These are phyloP conservation scores for Drosophila orosa DNA, from an alignment of 1,140 invertebrate genomes.

Conservation along the genomic window DNA sequence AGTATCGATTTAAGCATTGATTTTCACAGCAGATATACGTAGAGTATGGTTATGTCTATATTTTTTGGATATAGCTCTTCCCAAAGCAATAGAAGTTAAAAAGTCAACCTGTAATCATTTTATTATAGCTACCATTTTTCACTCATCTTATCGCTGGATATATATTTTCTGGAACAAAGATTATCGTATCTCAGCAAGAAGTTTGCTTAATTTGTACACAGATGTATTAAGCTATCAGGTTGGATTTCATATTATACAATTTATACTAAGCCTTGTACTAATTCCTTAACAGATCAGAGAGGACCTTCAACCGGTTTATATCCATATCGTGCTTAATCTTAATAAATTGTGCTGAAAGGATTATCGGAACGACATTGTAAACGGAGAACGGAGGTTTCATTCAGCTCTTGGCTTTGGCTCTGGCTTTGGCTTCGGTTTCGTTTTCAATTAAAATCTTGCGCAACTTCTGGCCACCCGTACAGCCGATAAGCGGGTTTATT, in stretches of 20 bases:
- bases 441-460: constrained; percentile 44
- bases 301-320: not conserved
- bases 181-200: not conserved
- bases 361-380: constrained; percentile 10
- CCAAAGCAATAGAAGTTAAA: not conserved
- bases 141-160: not conserved
- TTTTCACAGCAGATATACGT: not conserved
- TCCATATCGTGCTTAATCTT: not conserved
- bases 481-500: constrained; percentile 65
- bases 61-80: too few relatives aligned
- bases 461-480: constrained; percentile 16
- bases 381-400: not conserved
- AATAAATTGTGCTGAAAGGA: not conserved
- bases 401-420: not conserved
- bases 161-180: not conserved
- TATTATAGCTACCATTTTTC: too few relatives aligned
- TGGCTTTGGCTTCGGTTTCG: constrained; percentile 5
- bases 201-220: too few relatives aligned
- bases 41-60: not conserved
- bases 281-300: too few relatives aligned
- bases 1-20: not conserved
- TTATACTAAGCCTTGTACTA: too few relatives aligned
- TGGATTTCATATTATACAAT: not conserved
- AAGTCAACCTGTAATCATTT: not conserved
- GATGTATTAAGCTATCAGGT: too few relatives aligned